Base-by-base conservation (phyloP, 2,113 vertebrate genomes). In the Albula glossodonta region DNA sequence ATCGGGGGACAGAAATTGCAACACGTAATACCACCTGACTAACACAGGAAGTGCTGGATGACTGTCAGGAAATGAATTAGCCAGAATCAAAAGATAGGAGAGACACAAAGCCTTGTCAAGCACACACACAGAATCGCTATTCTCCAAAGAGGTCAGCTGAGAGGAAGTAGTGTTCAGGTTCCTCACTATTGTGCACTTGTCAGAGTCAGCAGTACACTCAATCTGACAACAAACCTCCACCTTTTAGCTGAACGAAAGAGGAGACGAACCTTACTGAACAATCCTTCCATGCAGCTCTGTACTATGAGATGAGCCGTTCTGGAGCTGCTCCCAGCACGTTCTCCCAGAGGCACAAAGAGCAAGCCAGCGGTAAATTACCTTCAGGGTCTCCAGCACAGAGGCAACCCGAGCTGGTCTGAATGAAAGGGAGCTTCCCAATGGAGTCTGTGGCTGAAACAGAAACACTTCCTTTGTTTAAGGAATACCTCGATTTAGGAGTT, bases 401-500 rank as follows among this genome's bases (percentile, higher is more conserved):
- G 88, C 89, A 92, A 63, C 89, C 82, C 87, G 91, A 89, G 88
- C 51, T 85, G 82, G 88, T 86, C 85, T 92, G 89, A 95, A 93
- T 91, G 88, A 90, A 83, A 85, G 52, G 88, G 86, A 80, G 86
- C 89, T 90, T 87, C 90, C 89, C 86, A 89, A 88, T 85, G 78
- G 87, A 92, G 92, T 92, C 91, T 92, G 92, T 91, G 92, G 92
- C 63, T 91, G 88, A 92, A 91, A 92, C 89, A 94, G 86, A 92
- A 89, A 90, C 41, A 19, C 86, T 83, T 81, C 90, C 85, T 91
- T 88, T 90, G 90, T 91, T 88, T 87, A 63, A 85, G 88, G 82
- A 88, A 87, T 84, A 84, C 81, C 87, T 89, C 66, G 48, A 82
- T 88, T 89, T 86, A 84, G 82, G 90, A 90, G 89, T 90, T 15